phyloP scores from a whole-genome alignment of 1,140 invertebrate species.

The Acromyrmex echinatior region DNA sequence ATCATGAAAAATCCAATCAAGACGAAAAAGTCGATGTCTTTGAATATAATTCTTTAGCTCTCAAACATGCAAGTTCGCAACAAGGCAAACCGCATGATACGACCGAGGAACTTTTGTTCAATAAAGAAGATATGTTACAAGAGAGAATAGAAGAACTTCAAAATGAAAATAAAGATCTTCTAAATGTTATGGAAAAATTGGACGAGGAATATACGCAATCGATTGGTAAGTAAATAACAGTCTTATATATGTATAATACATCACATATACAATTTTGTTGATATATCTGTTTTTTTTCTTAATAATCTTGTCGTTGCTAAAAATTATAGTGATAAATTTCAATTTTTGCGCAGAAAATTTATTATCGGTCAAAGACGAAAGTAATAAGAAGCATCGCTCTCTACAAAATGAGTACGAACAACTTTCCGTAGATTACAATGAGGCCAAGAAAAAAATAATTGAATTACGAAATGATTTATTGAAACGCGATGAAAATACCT shows the following conservation, averaged over 20 bases:
- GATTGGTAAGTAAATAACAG: conserved; percentile 83
- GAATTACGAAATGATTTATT: conserved; percentile 45
- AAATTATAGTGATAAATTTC: neutral
- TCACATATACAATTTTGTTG: too few species aligned
- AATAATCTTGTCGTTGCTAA: conserved; percentile 1
- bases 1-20: conserved; percentile 76
- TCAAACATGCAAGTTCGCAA: conserved; percentile 61
- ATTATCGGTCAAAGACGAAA: conserved; percentile 88
- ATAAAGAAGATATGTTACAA: conserved; percentile 80
- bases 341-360: conserved; percentile 86
- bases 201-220: conserved; percentile 91
- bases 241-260: neutral
- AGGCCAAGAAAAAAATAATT: conserved; percentile 76
- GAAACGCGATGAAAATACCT: conserved; percentile 24
- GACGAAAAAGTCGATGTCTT: conserved; percentile 71
- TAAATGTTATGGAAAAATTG: conserved; percentile 90
- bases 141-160: conserved; percentile 85
- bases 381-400: conserved; percentile 87
- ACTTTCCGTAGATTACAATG: conserved; percentile 83
- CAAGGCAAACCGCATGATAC: conserved; percentile 65
- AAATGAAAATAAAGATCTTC: conserved; percentile 87
- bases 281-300: neutral
- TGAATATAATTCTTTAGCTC: conserved; percentile 71
- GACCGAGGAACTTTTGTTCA: conserved; percentile 59
- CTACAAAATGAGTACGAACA: conserved; percentile 84